Evolutionary conservation across 2,888 invertebrate genomes (phyloP).

Genomic region (Orthosia incerta): DNA sequence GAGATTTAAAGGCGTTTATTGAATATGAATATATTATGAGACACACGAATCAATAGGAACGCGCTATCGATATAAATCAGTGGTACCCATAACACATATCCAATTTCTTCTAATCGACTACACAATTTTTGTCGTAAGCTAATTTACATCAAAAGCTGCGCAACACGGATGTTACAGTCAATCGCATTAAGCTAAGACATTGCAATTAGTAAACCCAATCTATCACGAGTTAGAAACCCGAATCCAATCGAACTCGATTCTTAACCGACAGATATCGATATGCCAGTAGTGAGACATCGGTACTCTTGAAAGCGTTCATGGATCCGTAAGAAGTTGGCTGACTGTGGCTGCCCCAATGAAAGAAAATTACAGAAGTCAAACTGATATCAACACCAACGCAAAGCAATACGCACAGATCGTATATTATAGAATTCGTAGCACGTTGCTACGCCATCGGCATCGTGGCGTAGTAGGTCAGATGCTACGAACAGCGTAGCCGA

Average conservation of each 20-base stretch:
- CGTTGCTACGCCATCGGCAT: neutral
- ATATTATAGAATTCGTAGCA: neutral
- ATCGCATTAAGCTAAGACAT: slow-evolving; percentile 43
- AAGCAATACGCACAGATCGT: slow-evolving; percentile 2
- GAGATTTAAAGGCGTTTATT: slow-evolving; percentile 61
- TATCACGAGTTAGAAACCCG: slow-evolving; percentile 55
- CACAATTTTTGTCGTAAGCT: slow-evolving; percentile 4
- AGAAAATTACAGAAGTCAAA: slow-evolving; percentile 45
- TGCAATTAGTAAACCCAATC: slow-evolving; percentile 54
- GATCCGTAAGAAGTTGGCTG: slow-evolving; percentile 78
- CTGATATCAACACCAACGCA: neutral
- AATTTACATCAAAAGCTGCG: slow-evolving; percentile 33
- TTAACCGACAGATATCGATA: slow-evolving; percentile 66
- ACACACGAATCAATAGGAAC: slow-evolving; percentile 7
- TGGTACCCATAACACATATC: slow-evolving; percentile 13
- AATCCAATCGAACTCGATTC: slow-evolving; percentile 61
- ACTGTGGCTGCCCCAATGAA: slow-evolving; percentile 68
- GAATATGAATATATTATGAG: slow-evolving; percentile 57
- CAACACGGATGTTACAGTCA: slow-evolving; percentile 55
- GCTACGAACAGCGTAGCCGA: slow-evolving; percentile 34
- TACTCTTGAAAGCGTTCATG: slow-evolving; percentile 76
- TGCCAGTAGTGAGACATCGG: slow-evolving; percentile 66
- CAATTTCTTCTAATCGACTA: slow-evolving; percentile 20
- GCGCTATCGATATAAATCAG: neutral
- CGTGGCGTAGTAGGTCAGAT: slow-evolving; percentile 25